A percentile compares a stretch with the other conserved stretches of the same genome.
These are phyloP conservation scores for Drosophila quinaria DNA, from an alignment of 2,888 invertebrate genomes.

Conservation along the genomic window DNA sequence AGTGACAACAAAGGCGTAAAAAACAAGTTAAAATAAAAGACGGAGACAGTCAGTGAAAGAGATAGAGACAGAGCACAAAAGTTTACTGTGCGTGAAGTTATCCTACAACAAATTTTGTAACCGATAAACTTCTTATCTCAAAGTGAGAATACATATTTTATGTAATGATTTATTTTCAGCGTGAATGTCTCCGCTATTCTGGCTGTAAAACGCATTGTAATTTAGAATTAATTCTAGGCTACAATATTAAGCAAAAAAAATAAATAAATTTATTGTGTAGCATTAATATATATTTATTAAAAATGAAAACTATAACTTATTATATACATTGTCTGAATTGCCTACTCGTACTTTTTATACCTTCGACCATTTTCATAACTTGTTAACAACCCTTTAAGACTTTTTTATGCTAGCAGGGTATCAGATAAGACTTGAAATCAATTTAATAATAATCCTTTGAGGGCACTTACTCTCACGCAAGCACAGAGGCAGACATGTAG, in stretches of 20 bases:
- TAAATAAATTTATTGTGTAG: too few species aligned
- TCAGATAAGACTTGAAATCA: constrained; percentile 55
- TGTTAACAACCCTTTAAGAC: background rate
- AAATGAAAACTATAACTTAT: too few species aligned
- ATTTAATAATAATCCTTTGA: constrained; percentile 51
- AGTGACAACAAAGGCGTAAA: constrained; percentile 62
- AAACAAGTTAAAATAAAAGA: constrained; percentile 23
- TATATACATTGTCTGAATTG: too few species aligned
- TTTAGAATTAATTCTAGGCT: too few species aligned
- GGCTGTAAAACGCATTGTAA: too few species aligned
- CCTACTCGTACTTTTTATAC: background rate
- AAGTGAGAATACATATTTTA: too few species aligned
- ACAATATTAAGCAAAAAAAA: too few species aligned
- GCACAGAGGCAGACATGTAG: constrained; percentile 15
- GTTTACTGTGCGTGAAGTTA: background rate
- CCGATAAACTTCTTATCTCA: background rate
- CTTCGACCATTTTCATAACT: too few species aligned
- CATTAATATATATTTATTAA: too few species aligned
- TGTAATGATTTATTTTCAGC: too few species aligned
- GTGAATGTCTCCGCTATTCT: too few species aligned
- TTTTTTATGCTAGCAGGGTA: background rate
- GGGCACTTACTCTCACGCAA: constrained; percentile 13
- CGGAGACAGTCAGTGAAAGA: background rate
- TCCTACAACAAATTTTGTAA: background rate
- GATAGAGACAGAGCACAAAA: background rate